phyloP scores from a whole-genome alignment of 1,140 invertebrate species.

The Popillia japonica region DNA sequence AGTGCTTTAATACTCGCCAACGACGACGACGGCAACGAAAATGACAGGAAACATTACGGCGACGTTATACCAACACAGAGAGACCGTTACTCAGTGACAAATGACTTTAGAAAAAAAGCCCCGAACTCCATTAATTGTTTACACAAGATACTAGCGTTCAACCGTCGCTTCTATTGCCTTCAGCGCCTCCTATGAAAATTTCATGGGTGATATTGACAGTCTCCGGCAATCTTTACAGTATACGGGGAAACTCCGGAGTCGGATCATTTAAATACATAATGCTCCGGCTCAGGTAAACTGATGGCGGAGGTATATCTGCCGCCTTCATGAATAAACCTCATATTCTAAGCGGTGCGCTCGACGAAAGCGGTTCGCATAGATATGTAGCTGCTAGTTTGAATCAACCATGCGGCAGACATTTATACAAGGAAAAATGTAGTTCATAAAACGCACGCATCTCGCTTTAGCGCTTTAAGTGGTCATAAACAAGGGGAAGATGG shows the following conservation, averaged over 20 bases:
- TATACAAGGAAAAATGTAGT: conserved; percentile 21
- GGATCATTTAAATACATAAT: conserved; percentile 31
- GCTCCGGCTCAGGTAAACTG: background rate
- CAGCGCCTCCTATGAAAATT: conserved; percentile 14
- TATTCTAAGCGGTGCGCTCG: background rate
- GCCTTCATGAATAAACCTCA: conserved; percentile 31
- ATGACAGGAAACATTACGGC: background rate
- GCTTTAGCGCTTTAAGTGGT: conserved; percentile 20
- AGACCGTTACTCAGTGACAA: conserved; percentile 8
- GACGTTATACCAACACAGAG: background rate
- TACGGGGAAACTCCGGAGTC: background rate
- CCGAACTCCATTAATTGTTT: conserved; percentile 26
- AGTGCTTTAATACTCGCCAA: too few relatives aligned
- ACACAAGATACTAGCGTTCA: background rate
- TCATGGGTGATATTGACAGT: conserved; percentile 17
- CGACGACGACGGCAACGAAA: too few relatives aligned
- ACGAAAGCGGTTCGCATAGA: background rate
- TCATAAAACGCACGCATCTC: background rate
- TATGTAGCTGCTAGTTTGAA: background rate
- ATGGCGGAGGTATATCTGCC: background rate
- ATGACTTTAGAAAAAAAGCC: background rate
- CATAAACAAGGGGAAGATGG: conserved; percentile 2
- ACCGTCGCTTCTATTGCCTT: background rate
- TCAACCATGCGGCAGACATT: background rate
- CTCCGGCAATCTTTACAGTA: conserved; percentile 1